Evolutionary conservation across 2,888 invertebrate genomes (phyloP).

Genomic region (Notocelia uddmanniana): DNA sequence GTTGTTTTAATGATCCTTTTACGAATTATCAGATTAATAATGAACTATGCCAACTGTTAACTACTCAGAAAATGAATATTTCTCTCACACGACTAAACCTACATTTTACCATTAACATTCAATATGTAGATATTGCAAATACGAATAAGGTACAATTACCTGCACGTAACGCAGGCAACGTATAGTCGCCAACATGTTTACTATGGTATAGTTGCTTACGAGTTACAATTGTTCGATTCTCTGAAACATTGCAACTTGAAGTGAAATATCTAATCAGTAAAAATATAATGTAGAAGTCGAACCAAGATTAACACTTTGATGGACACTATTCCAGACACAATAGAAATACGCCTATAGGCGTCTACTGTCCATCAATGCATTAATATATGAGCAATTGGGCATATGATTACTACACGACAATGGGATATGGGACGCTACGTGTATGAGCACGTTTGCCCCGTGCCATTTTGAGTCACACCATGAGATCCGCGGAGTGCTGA

Average conservation of each 20-base stretch:
- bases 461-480: too few relatives aligned
- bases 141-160: slow-evolving; percentile 8
- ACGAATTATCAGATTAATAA: background rate
- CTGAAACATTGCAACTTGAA: background rate
- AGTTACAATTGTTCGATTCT: slow-evolving; percentile 1
- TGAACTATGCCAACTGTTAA: background rate
- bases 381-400: too few relatives aligned
- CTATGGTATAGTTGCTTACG: background rate
- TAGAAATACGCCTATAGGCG: too few relatives aligned
- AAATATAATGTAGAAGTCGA: background rate
- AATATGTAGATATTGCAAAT: slow-evolving; percentile 7
- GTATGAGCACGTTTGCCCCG: too few relatives aligned
- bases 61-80: background rate
- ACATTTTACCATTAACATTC: slow-evolving; percentile 7
- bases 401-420: too few relatives aligned
- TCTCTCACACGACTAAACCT: background rate
- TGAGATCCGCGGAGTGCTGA: too few relatives aligned
- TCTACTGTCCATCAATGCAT: too few relatives aligned
- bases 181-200: slow-evolving; percentile 13
- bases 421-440: too few relatives aligned
- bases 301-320: background rate
- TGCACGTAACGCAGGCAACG: slow-evolving; percentile 1
- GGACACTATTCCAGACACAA: too few relatives aligned
- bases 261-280: background rate
- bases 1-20: background rate